phyloP scores from a whole-genome alignment of 1,140 invertebrate species.

The Drosophila lacteicornis region DNA sequence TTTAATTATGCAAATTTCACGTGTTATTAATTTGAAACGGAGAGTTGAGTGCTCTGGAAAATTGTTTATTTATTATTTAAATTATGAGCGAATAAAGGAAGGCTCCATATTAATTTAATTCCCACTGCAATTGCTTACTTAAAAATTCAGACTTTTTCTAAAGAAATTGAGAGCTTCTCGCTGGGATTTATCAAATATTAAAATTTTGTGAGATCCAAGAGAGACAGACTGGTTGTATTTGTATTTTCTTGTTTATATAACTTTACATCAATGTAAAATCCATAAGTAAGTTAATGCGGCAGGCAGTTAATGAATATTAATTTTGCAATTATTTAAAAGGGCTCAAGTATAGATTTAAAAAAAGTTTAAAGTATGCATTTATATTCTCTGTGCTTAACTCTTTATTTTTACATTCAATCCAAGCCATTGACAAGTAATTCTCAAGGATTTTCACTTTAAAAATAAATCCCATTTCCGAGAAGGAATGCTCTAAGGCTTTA shows the following conservation, averaged over 20 bases:
- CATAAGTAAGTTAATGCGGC: too few relatives aligned
- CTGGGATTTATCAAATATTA: not conserved
- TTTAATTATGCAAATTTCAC: conserved; percentile 25
- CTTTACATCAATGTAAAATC: too few relatives aligned
- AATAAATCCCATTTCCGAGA: not conserved
- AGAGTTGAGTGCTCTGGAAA: not conserved
- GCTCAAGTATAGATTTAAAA: too few relatives aligned
- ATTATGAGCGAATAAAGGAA: not conserved
- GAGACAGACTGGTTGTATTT: not conserved
- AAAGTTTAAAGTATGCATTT: too few relatives aligned
- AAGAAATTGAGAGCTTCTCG: not conserved
- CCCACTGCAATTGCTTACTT: not conserved
- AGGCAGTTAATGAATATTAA: too few relatives aligned
- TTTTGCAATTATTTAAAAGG: too few relatives aligned
- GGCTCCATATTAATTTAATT: not conserved
- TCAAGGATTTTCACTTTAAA: not conserved
- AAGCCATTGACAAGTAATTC: not conserved
- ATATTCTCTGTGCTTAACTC: not conserved
- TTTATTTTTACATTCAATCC: not conserved
- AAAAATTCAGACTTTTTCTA: not conserved
- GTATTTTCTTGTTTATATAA: not conserved
- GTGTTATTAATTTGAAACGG: not conserved
- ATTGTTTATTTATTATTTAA: conserved; percentile 15
- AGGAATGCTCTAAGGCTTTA: not conserved
- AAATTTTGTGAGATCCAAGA: not conserved